Evolutionary conservation across 2,797 vertebrate genomes (phyloP).

Genomic region (Coendou prehensilis): DNA sequence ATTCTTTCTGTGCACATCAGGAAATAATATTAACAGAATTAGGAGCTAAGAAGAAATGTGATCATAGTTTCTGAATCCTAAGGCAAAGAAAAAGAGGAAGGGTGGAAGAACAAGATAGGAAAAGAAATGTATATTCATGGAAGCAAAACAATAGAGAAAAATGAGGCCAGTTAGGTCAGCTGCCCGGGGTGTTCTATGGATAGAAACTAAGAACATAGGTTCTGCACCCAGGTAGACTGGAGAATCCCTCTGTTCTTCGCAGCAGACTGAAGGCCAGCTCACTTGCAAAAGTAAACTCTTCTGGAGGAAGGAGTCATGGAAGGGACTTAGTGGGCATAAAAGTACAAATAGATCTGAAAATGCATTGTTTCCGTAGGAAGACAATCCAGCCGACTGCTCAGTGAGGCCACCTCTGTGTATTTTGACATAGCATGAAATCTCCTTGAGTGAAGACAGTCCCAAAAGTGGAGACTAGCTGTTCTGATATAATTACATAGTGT

Average conservation of each 20-base stretch:
- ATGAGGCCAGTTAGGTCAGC: neutral
- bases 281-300: neutral
- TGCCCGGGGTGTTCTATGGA: neutral
- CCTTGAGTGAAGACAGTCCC: slow-evolving; percentile 2
- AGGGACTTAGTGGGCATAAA: neutral
- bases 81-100: neutral
- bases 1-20: slow-evolving; percentile 10
- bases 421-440: neutral
- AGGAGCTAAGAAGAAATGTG: neutral
- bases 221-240: neutral
- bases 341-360: neutral
- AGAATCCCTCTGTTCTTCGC: neutral
- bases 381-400: neutral
- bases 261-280: neutral
- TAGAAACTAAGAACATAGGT: neutral
- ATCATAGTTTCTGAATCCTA: neutral
- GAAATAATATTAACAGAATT: neutral
- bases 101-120: neutral
- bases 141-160: neutral
- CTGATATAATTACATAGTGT: neutral
- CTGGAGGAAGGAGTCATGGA: neutral
- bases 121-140: neutral
- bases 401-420: neutral
- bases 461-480: neutral
- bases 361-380: neutral